Base-by-base conservation (phyloP, 2,113 vertebrate genomes). In the Indri indri region DNA sequence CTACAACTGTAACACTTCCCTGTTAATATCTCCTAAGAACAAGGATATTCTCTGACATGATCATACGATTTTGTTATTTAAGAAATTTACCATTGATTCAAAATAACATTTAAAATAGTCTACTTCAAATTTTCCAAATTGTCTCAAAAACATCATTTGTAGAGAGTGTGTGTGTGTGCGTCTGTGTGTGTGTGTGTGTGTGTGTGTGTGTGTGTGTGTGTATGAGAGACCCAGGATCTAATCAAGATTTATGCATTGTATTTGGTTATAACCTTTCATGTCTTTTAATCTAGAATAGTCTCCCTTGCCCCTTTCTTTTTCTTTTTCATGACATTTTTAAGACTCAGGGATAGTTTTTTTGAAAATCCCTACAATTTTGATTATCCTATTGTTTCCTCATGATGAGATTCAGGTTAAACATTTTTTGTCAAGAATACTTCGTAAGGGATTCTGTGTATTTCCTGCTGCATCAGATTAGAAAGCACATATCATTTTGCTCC, bases 301-400 rank as follows among this genome's bases (percentile, higher is more conserved):
- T 20, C 16, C 13, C 25, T 45, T 18, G 0, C 10, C 5, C 12
- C 14, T 42, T 40, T 81, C 50, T 82, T 86, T 59, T 85, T 86
- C 3, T 68, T 91, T 91, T 88, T 66, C 47, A 47, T 50, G 65
- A 96, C n/a, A 61, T 83, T 94, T 90, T 94, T 79, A 42, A 92
- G 71, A 84, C 11, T 95, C 16, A 14, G 42, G 9, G n/a, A 84
- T 27, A 50, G 23, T 73, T 80, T 77, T 47, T 77, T 88, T 89
- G 57, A 91, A 37, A 85, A 74, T 66, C 74, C 8, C 34, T 74
- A 25, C 13, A 74, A 8, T 74, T 17, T 74, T 11, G 70, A 47
- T 73, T 90, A 32, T 52, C 47, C n/a, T 59, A 66, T 54, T 74
- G 20, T 80, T 91, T 79, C n/a, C 82, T 61, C 30, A 5, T 59